Conservation (phyloP, 2,888 invertebrate species). For the Drosophila pseudotakahashii region DNA sequence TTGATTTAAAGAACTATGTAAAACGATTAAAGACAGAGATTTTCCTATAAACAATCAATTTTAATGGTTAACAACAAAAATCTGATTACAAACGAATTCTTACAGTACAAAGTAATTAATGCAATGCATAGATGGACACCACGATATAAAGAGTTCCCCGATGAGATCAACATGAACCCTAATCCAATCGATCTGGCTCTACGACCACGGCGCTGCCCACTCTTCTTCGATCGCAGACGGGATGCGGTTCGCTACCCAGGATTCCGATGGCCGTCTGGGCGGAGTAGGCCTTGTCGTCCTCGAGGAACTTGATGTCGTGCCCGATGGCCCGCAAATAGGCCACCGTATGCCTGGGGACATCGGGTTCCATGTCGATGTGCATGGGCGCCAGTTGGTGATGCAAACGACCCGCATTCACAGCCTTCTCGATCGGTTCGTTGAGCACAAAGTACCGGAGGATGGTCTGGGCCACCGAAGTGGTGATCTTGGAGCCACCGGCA, state of each 20-base stretch:
- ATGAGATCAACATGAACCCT: neutral
- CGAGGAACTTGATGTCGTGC: constrained; percentile 79
- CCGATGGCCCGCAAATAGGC: constrained; percentile 76
- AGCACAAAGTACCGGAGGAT: constrained; percentile 88
- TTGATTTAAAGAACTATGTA: no score
- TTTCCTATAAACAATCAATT: neutral
- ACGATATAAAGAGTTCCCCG: no score
- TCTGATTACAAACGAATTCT: neutral
- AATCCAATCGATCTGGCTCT: constrained; percentile 40
- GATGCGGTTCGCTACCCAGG: constrained; percentile 81
- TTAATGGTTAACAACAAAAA: constrained; percentile 6
- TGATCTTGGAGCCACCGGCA: constrained; percentile 95
- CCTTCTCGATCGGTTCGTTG: constrained; percentile 87
- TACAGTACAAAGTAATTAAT: no score
- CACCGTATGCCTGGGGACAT: constrained; percentile 85
- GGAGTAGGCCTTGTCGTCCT: constrained; percentile 85
- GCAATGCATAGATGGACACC: no score
- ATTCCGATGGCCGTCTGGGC: constrained; percentile 86
- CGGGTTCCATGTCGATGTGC: constrained; percentile 88
- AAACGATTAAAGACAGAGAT: no score
- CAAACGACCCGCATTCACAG: constrained; percentile 90
- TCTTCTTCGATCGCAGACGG: constrained; percentile 84
- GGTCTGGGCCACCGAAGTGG: constrained; percentile 90
- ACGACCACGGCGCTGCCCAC: constrained; percentile 84
- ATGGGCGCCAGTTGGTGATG: constrained; percentile 95